These are phyloP conservation scores for Thyatira batis DNA, from an alignment of 2,888 invertebrate genomes.

Conservation along the genomic window DNA sequence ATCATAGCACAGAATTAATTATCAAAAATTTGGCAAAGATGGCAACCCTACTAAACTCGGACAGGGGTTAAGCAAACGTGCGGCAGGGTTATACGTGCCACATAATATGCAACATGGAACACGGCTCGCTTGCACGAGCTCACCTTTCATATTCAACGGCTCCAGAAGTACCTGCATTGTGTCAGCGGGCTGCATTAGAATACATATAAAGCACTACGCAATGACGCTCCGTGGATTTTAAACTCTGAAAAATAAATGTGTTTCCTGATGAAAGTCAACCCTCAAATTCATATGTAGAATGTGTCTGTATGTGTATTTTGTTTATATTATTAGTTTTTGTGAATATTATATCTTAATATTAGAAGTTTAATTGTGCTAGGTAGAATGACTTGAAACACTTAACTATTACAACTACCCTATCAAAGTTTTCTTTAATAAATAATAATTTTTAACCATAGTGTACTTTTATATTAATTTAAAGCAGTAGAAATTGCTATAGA, in stretches of 20 bases:
- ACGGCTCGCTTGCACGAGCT: conserved; percentile 59
- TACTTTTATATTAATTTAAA: no score
- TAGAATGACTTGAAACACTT: no score
- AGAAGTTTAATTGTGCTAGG: no score
- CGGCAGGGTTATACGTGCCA: conserved; percentile 42
- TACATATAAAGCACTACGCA: conserved; percentile 76
- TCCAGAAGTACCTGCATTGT: conserved; percentile 69
- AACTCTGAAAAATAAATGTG: conserved; percentile 78
- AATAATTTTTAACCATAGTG: no score
- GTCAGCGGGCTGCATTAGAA: conserved; percentile 69
- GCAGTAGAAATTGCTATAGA: no score
- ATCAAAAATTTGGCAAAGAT: conserved; percentile 18
- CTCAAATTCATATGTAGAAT: not conserved
- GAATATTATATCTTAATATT: no score
- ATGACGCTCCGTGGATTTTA: conserved; percentile 59
- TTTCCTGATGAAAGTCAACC: conserved; percentile 27
- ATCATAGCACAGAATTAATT: conserved; percentile 9
- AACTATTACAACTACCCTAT: no score
- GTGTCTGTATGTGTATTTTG: no score
- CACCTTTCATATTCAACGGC: conserved; percentile 75
- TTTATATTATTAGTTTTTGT: not conserved
- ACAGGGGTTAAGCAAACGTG: conserved; percentile 42
- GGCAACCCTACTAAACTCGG: conserved; percentile 30
- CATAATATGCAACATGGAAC: conserved; percentile 39
- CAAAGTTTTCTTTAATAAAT: no score